These are phyloP conservation scores for Chymomyza fuscimana DNA, from an alignment of 2,888 invertebrate species.

Conservation along the genomic window DNA sequence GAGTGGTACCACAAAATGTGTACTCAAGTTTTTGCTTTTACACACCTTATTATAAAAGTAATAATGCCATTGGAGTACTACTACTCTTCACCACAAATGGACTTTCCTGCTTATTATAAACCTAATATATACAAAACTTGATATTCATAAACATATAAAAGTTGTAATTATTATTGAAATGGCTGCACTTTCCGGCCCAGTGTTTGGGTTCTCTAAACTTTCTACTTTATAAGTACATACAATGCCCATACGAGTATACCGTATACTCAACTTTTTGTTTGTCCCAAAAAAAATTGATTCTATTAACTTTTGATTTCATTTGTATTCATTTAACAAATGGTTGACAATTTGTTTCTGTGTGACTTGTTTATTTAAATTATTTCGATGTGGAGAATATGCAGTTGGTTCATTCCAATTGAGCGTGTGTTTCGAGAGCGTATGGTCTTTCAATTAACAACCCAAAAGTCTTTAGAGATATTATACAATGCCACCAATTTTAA, in stretches of 20 bases:
- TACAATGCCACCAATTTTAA: neutral
- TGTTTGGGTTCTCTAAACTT: too few relatives aligned
- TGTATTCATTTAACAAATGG: slow-evolving; percentile 4
- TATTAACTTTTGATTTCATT: slow-evolving; percentile 2
- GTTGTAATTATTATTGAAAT: too few relatives aligned
- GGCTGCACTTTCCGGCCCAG: too few relatives aligned
- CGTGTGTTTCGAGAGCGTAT: neutral
- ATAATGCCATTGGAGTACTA: neutral
- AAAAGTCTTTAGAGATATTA: neutral
- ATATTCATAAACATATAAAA: too few relatives aligned
- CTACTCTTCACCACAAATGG: too few relatives aligned
- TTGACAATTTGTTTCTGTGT: slow-evolving; percentile 12
- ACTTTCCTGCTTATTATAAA: neutral
- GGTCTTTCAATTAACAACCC: neutral
- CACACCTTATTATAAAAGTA: too few relatives aligned
- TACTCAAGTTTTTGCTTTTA: too few relatives aligned
- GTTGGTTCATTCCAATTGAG: neutral
- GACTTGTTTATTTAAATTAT: slow-evolving; percentile 5
- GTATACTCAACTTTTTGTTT: neutral
- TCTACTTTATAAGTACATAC: too few relatives aligned
- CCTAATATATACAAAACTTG: too few relatives aligned
- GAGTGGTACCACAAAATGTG: too few relatives aligned
- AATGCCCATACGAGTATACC: neutral
- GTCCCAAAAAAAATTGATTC: slow-evolving; percentile 16
- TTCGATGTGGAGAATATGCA: neutral